A percentile compares a stretch with the other conserved stretches of the same genome.
phyloP scores from a whole-genome alignment of 2,888 invertebrate genomes.

The Ophion ellenae region DNA sequence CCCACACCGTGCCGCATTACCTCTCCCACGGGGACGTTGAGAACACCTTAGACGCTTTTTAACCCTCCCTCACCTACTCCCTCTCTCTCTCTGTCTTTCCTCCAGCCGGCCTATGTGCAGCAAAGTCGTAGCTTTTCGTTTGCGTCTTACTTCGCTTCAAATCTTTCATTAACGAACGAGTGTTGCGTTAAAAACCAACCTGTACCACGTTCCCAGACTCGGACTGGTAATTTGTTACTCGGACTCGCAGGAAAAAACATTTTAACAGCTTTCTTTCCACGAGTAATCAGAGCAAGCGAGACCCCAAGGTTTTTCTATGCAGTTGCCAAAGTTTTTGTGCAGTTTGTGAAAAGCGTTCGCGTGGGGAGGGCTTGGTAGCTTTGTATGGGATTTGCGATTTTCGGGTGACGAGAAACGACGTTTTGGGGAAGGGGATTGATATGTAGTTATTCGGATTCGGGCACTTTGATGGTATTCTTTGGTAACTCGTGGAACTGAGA shows the following conservation, averaged over 20 bases:
- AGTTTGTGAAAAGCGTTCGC: no score
- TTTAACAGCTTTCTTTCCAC: neutral
- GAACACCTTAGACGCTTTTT: conserved; percentile 33
- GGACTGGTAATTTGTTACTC: neutral
- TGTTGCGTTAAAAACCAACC: neutral
- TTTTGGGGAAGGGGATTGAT: no score
- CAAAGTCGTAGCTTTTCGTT: conserved; percentile 16
- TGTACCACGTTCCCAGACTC: conserved; percentile 7
- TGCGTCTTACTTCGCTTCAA: neutral
- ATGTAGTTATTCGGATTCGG: no score
- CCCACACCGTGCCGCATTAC: conserved; percentile 6
- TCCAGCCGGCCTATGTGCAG: neutral
- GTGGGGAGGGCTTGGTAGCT: no score
- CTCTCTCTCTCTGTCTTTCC: neutral
- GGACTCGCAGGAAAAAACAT: neutral
- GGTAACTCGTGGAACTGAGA: no score
- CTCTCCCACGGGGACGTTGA: conserved; percentile 37
- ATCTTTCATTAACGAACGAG: conserved; percentile 28
- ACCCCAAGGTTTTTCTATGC: neutral
- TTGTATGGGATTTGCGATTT: no score
- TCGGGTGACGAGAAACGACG: no score
- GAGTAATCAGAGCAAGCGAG: conserved; percentile 1
- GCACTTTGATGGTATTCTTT: no score
- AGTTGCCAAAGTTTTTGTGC: no score
- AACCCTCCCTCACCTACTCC: neutral